Base-by-base conservation (phyloP, 2,797 vertebrate species). In the Liasis olivaceus region DNA sequence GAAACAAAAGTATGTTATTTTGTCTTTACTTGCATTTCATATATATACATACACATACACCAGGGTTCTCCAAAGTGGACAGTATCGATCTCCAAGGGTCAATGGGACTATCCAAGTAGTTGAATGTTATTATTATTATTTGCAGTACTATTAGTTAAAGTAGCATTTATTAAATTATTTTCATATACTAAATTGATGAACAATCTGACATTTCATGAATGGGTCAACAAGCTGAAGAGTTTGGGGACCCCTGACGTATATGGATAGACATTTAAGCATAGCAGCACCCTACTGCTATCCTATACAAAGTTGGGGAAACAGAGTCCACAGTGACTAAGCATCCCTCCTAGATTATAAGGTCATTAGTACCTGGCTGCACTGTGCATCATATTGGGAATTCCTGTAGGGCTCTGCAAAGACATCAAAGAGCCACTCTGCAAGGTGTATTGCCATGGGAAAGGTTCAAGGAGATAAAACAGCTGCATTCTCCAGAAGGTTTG, bases 1-100 rank as follows among this genome's bases (percentile, higher is more conserved):
- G 81, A 94, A 95, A 95, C 91, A 59, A 94, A 92, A 12, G 9
- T 81, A 47, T 81, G 9, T 54, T 54, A 54, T 54, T 8, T 42
- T 42, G 42, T 24, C 20, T 81, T 47, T 47, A 47, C 9, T 47
- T 42, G 9, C 72, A 81, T 47, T 81, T 42, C 36, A 69, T 4
- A 20, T 31, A 72, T 13, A 64, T 4, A 69, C 31, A 42, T 31
- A 77, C 17, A 72, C 15, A 77, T 7, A 77, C 15, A 72, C 15
- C 2, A 36, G 31, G 42, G 4, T 47, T 81, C 9, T 47, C 3
- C 42, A 47, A 81, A 47, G 22, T 47, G 42, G 47, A 24, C 77
- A 47, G 12, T 47, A 81, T 81, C 0, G 4, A 81, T 22, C 36
- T 81, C 42, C 77, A 47, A 81, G 8, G 3, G 9, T 81, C 20